Evolutionary conservation across 2,888 invertebrate genomes (phyloP).

Genomic region (Dorcus parallelipipedus): DNA sequence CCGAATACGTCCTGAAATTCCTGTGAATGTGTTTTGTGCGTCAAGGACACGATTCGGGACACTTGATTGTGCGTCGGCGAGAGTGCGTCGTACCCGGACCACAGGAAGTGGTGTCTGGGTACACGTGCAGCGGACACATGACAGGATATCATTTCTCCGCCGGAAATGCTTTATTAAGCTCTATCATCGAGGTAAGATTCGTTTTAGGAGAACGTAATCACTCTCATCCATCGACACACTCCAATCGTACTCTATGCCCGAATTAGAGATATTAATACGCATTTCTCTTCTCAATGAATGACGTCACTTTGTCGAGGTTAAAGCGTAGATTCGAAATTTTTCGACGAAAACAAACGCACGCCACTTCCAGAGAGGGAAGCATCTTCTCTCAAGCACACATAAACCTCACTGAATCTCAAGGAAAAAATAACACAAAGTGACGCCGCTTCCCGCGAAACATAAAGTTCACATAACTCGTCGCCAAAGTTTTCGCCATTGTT

Average conservation of each 20-base stretch:
- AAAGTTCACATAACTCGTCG: too few species aligned
- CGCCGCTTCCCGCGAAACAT: too few species aligned
- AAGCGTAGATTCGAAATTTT: background rate
- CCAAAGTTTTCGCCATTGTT: too few species aligned
- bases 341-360: too few species aligned
- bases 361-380: too few species aligned
- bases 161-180: background rate
- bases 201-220: too few species aligned
- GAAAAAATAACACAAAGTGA: too few species aligned
- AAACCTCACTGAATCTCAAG: too few species aligned
- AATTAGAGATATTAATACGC: background rate
- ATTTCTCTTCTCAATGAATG: background rate
- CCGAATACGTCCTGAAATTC: too few species aligned
- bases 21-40: too few species aligned
- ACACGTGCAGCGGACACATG: constrained; percentile 2
- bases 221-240: too few species aligned
- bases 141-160: background rate
- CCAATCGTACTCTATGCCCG: background rate
- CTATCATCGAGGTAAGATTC: background rate
- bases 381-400: too few species aligned
- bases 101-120: background rate
- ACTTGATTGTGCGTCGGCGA: background rate
- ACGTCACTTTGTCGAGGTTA: background rate
- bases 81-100: background rate
- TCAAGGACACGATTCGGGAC: background rate